A percentile compares a stretch with the other conserved stretches of the same genome.
Conservation (phyloP, 2,113 vertebrate species). For the Sander lucioperca region DNA sequence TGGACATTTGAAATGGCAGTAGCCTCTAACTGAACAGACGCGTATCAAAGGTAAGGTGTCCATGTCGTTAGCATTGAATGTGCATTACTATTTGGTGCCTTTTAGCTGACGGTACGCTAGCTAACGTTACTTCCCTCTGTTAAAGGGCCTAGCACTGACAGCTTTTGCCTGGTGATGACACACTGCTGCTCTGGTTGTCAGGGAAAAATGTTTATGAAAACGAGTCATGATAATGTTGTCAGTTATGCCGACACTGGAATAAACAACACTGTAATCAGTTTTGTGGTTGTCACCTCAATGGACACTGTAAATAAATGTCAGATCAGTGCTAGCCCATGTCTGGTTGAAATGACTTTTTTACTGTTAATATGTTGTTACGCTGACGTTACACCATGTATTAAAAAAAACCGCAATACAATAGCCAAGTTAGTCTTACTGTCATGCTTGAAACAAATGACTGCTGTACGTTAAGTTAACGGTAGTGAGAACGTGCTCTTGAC, state of each 20-base stretch:
- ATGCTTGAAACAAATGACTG: conserved; percentile 24
- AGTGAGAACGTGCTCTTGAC: not conserved
- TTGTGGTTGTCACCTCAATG: not conserved
- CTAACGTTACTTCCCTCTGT: conserved; percentile 56
- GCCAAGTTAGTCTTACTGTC: not conserved
- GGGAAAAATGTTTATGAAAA: conserved; percentile 3
- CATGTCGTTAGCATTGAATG: not conserved
- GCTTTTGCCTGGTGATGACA: conserved; percentile 50
- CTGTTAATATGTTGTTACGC: not conserved
- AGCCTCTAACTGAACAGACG: conserved; percentile 28
- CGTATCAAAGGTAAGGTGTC: conserved; percentile 63
- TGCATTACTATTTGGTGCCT: conserved; percentile 10
- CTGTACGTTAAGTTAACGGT: not conserved
- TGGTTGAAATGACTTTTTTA: not conserved
- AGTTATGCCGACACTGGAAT: not conserved
- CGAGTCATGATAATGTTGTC: not conserved
- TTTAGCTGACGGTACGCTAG: conserved; percentile 45
- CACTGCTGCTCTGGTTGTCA: conserved; percentile 38
- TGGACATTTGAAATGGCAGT: conserved; percentile 64
- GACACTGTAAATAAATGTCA: not conserved
- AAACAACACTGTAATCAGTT: not conserved
- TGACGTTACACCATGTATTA: not conserved
- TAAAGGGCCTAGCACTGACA: conserved; percentile 65
- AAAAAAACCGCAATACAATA: not conserved
- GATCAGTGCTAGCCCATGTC: not conserved